Base-by-base conservation (phyloP, 2,797 vertebrate species). In the Sebastiscus tertius region DNA sequence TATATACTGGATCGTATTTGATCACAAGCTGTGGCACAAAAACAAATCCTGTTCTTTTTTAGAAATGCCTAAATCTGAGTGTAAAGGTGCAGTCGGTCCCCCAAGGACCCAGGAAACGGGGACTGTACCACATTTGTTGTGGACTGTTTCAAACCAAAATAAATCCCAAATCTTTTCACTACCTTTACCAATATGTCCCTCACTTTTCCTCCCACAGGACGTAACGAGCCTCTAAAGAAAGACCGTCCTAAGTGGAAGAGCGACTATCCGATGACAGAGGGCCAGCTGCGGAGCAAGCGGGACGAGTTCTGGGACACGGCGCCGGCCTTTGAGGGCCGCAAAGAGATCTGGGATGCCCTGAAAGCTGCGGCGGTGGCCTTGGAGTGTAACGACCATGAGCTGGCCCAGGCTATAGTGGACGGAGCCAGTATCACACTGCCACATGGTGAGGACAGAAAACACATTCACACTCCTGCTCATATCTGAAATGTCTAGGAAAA, bases 281-380 rank as follows among this genome's bases (percentile, higher is more conserved):
- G 99, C 12, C 99, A 99, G 93, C 95, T 99, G 62, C 96, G 98
- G 78, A 99, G 98, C 94, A 99, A 99, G 86, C 90, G 98, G 31
- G 99, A 99, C 0, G 99, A 99, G 84, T 99, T 99, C 91, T 99
- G 99, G 99, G 98, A 99, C 93, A 99, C 98, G 0, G 99, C 98
- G 0, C 99, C 99, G 0, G 99, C 99, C 67, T 99, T 99, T 0
- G 99, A 99, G 90, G 99, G 99, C 49, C 98, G 98, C 29, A 99
- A 99, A 88, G 99, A 99, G 95, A 99, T 99, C 94, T 99, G 98
- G 98, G 98, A 99, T 0, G 98, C 98, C 36, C 95, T 99, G 82
- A 99, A 99, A 91, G 99, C 98, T 0, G 99, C 99, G 0, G 96
- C 98, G 3, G 97, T 97, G 5, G 99, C 99, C 0, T 95, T 98